A percentile compares a stretch with the other conserved stretches of the same genome.
Evolutionary conservation across 2,113 vertebrate species (phyloP).

Genomic region (Carlito syrichta): DNA sequence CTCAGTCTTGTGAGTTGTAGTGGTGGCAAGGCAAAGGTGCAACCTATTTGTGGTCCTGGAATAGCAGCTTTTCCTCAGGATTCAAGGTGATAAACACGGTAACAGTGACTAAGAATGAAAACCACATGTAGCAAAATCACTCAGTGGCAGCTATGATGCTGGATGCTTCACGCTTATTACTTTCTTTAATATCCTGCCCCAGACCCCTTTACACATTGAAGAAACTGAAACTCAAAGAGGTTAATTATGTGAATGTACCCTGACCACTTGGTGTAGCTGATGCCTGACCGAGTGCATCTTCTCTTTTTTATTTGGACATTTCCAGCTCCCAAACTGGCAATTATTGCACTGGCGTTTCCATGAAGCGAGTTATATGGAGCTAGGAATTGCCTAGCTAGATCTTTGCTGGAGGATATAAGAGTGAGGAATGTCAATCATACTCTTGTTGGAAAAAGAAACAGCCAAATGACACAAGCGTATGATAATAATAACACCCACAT

Average conservation of each 20-base stretch:
- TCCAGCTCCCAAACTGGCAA: neutral
- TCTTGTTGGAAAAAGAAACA: neutral
- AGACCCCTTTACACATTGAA: neutral
- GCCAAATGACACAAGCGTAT: neutral
- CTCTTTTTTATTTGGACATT: neutral
- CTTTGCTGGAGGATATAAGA: neutral
- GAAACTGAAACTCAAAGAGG: neutral
- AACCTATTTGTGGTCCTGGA: neutral
- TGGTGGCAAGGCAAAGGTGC: neutral
- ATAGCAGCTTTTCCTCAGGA: neutral
- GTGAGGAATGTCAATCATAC: neutral
- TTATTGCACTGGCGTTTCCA: constrained; percentile 2
- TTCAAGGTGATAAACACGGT: neutral
- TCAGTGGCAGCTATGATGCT: neutral
- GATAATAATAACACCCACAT: neutral
- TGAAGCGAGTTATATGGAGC: neutral
- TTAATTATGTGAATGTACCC: neutral
- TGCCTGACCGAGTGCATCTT: neutral
- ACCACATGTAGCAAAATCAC: neutral
- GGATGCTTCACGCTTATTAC: neutral
- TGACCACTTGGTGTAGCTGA: neutral
- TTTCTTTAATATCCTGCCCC: neutral
- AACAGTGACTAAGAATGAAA: neutral
- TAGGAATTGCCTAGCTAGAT: neutral
- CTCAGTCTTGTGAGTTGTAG: neutral